Conservation (phyloP, 2,113 vertebrate genomes). For the Prochilodus magdalenae region DNA sequence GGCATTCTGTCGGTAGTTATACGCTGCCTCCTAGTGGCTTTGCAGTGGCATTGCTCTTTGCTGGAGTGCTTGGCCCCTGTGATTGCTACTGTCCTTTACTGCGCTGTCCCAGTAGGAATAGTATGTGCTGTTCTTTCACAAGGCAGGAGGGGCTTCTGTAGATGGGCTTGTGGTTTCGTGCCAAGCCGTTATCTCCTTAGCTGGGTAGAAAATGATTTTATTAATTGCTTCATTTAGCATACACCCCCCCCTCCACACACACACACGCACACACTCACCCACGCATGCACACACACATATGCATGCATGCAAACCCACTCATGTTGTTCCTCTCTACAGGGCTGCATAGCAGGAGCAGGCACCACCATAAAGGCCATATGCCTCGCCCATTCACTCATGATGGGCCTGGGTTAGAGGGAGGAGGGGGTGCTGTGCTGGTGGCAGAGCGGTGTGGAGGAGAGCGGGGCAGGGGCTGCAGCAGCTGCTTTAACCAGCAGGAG, state of each 20-base stretch:
- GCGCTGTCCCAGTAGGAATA: constrained; percentile 55
- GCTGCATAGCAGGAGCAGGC: constrained; percentile 30
- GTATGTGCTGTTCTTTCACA: constrained; percentile 61
- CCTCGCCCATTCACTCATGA: constrained; percentile 18
- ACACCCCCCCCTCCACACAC: constrained; percentile 29
- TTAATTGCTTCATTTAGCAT: constrained; percentile 84
- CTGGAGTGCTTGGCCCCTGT: constrained; percentile 3
- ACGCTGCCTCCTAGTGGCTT: constrained; percentile 78
- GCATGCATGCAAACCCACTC: constrained; percentile 50
- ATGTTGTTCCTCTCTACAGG: constrained; percentile 58
- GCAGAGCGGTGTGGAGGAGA: constrained; percentile 13
- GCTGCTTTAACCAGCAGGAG: constrained; percentile 30
- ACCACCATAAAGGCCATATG: constrained; percentile 40
- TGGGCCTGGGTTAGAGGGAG: constrained; percentile 16
- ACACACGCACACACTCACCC: constrained; percentile 23
- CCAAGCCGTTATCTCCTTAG: constrained; percentile 83
- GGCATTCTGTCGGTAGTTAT: constrained; percentile 62
- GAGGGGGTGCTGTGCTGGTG: constrained; percentile 12
- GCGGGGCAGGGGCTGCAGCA: constrained; percentile 11
- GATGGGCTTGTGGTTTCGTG: constrained; percentile 76
- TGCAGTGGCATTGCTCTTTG: constrained; percentile 3
- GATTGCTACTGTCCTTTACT: constrained; percentile 52
- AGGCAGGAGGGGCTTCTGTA: constrained; percentile 60
- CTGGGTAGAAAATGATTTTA: constrained; percentile 84
- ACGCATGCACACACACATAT: constrained; percentile 28